These are phyloP conservation scores for Sesamia nonagrioides DNA, from an alignment of 1,140 invertebrate species.

Conservation along the genomic window DNA sequence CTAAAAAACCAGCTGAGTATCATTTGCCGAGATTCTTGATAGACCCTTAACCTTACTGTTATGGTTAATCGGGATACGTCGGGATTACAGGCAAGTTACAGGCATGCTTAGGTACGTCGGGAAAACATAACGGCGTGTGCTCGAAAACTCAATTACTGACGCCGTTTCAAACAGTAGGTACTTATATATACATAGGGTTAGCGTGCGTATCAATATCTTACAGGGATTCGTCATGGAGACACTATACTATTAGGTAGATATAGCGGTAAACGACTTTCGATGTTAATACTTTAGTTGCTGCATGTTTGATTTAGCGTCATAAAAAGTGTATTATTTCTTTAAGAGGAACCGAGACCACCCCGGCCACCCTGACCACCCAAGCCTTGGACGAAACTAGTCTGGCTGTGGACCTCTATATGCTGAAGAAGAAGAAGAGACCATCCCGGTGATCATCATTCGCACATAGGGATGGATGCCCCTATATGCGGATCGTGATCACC, in stretches of 20 bases:
- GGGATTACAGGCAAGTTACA: constrained; percentile 50
- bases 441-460: no score
- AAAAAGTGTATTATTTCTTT: no score
- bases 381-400: no score
- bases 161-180: constrained; percentile 50
- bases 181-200: constrained; percentile 15
- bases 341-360: no score
- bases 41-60: constrained; percentile 34
- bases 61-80: constrained; percentile 45
- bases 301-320: not conserved
- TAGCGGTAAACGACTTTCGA: not conserved
- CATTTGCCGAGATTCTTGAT: constrained; percentile 19
- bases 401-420: no score
- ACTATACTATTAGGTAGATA: not conserved
- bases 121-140: constrained; percentile 52
- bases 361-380: no score
- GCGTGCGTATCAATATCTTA: constrained; percentile 1
- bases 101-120: constrained; percentile 48
- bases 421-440: no score
- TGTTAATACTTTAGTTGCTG: not conserved
- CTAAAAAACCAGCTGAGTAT: constrained; percentile 36
- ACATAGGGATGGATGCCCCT: no score
- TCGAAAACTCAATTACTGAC: constrained; percentile 60
- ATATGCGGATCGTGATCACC: no score
- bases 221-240: not conserved